These are phyloP conservation scores for Ctenicera cuprea DNA, from an alignment of 2,888 invertebrate species.

Conservation along the genomic window DNA sequence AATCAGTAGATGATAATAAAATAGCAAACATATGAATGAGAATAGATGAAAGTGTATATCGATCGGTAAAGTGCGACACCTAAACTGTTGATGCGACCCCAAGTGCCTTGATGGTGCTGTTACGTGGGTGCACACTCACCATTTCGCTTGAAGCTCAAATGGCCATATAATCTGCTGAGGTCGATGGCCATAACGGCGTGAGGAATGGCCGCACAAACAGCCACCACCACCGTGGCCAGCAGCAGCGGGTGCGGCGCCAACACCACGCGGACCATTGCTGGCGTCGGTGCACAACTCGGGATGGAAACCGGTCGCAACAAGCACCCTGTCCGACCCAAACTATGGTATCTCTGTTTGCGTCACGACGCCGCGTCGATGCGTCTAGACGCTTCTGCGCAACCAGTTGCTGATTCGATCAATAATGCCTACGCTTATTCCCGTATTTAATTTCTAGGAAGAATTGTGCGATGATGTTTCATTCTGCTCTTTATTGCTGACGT, in stretches of 20 bases:
- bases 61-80: slow-evolving; percentile 36
- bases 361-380: slow-evolving; percentile 61
- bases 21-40: too few species aligned
- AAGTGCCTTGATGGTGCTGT: slow-evolving; percentile 9
- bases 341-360: slow-evolving; percentile 63
- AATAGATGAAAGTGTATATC: slow-evolving; percentile 27
- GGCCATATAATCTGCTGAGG: slow-evolving; percentile 88
- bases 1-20: too few species aligned
- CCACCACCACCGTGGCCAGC: slow-evolving; percentile 74
- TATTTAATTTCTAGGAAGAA: slow-evolving; percentile 14
- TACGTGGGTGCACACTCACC: slow-evolving; percentile 74
- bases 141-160: slow-evolving; percentile 81
- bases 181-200: slow-evolving; percentile 83
- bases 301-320: slow-evolving; percentile 66
- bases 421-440: slow-evolving; percentile 27
- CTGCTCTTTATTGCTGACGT: too few species aligned
- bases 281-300: slow-evolving; percentile 65
- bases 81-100: slow-evolving; percentile 27
- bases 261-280: slow-evolving; percentile 71
- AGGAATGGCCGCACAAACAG: slow-evolving; percentile 80
- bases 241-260: slow-evolving; percentile 69
- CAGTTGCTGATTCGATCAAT: slow-evolving; percentile 65
- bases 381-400: slow-evolving; percentile 63
- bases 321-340: slow-evolving; percentile 62
- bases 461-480: too few species aligned